A percentile compares a stretch with the other conserved stretches of the same genome.
phyloP scores from a whole-genome alignment of 2,888 invertebrate species.

The Linnaemya tessellans region DNA sequence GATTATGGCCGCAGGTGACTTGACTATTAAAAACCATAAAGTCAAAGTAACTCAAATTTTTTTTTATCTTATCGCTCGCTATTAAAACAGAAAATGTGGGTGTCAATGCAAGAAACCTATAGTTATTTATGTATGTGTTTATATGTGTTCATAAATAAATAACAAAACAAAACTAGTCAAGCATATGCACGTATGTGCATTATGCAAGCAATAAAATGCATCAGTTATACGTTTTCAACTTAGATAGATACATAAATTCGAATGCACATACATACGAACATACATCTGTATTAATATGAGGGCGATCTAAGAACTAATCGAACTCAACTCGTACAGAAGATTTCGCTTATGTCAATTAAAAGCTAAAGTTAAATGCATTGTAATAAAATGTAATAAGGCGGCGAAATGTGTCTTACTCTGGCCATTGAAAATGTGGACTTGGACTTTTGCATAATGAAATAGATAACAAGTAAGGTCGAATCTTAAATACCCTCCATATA shows the following conservation, averaged over 20 bases:
- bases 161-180: conserved; percentile 33
- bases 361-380: too few relatives aligned
- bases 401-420: too few relatives aligned
- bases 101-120: conserved; percentile 44
- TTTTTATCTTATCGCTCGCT: conserved; percentile 59
- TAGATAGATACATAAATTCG: neutral
- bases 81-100: conserved; percentile 65
- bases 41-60: conserved; percentile 59
- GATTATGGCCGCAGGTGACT: conserved; percentile 69
- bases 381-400: too few relatives aligned
- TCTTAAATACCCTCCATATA: too few relatives aligned
- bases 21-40: conserved; percentile 67
- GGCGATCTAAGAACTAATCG: neutral
- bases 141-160: neutral
- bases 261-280: too few relatives aligned
- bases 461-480: too few relatives aligned
- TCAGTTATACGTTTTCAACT: conserved; percentile 38
- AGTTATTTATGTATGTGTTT: neutral
- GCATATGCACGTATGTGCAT: conserved; percentile 44
- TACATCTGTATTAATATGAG: neutral
- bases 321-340: too few relatives aligned
- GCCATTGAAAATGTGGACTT: too few relatives aligned
- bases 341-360: too few relatives aligned
- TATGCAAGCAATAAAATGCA: conserved; percentile 59
- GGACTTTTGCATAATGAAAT: too few relatives aligned